Evolutionary conservation across 2,797 vertebrate species (phyloP).

Genomic region (Pseudomugil gertrudae): DNA sequence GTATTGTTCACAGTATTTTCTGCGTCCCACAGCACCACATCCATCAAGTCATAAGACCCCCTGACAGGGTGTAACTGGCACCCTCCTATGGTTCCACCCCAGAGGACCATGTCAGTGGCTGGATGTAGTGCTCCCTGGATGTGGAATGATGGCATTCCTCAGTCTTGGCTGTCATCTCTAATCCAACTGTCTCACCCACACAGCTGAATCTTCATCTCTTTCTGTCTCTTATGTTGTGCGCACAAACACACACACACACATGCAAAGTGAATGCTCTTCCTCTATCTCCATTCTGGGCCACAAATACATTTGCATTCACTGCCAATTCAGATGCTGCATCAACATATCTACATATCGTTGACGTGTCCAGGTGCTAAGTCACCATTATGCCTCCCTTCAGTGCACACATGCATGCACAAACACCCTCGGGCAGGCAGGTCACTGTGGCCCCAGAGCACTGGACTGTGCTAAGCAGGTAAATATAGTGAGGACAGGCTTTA

Average conservation of each 20-base stretch:
- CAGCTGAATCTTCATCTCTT: slow-evolving; percentile 76
- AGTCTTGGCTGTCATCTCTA: slow-evolving; percentile 76
- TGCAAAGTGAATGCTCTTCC: slow-evolving; percentile 10
- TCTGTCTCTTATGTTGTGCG: slow-evolving; percentile 30
- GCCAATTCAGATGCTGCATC: slow-evolving; percentile 64
- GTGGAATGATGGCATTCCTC: slow-evolving; percentile 79
- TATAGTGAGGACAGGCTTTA: slow-evolving; percentile 78
- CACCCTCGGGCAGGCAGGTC: slow-evolving; percentile 51
- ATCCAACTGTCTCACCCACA: slow-evolving; percentile 75
- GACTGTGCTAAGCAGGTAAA: slow-evolving; percentile 82
- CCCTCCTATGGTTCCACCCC: slow-evolving; percentile 45
- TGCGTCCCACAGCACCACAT: slow-evolving; percentile 57
- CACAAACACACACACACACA: slow-evolving; percentile 1
- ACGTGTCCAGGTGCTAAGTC: slow-evolving; percentile 75
- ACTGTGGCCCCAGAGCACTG: slow-evolving; percentile 73
- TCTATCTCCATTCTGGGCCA: slow-evolving; percentile 19
- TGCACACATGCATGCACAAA: slow-evolving; percentile 39
- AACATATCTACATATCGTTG: slow-evolving; percentile 73
- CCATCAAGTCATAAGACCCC: slow-evolving; percentile 77
- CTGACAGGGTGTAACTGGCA: slow-evolving; percentile 68
- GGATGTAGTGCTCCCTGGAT: slow-evolving; percentile 65
- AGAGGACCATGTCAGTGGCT: slow-evolving; percentile 55
- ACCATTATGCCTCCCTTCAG: slow-evolving; percentile 67
- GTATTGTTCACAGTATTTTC: slow-evolving; percentile 59
- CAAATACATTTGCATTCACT: slow-evolving; percentile 69